Conservation (phyloP, 2,113 vertebrate species). For the Dryoscopus gambensis region DNA sequence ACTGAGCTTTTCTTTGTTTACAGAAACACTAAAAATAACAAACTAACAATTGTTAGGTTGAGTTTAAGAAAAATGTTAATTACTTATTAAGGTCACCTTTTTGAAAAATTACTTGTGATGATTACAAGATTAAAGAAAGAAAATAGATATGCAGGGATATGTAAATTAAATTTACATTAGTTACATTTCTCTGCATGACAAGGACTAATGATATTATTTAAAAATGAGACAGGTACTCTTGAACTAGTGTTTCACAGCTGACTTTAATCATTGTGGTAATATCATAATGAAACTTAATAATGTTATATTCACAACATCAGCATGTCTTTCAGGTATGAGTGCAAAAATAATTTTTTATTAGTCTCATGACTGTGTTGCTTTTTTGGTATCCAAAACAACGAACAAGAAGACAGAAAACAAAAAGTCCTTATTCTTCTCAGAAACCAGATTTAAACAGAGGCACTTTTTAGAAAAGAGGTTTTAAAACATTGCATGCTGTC, state of each 20-base stretch:
- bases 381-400: neutral
- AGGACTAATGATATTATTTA: constrained; percentile 66
- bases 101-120: constrained; percentile 4
- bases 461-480: neutral
- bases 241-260: constrained; percentile 17
- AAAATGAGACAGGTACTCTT: constrained; percentile 42
- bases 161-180: constrained; percentile 68
- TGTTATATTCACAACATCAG: constrained; percentile 2
- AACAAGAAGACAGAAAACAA: neutral
- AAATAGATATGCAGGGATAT: constrained; percentile 35
- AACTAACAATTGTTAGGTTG: neutral
- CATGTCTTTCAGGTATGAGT: neutral
- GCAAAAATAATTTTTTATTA: neutral
- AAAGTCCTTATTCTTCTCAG: neutral
- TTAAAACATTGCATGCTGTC: neutral
- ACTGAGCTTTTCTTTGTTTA: neutral
- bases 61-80: constrained; percentile 56
- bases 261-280: constrained; percentile 38
- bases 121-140: constrained; percentile 61
- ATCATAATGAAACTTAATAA: constrained; percentile 35
- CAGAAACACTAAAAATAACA: neutral
- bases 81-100: constrained; percentile 46
- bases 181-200: constrained; percentile 52
- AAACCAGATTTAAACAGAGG: neutral
- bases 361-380: neutral